These are phyloP conservation scores for Pelmatolapia mariae DNA, from an alignment of 2,113 vertebrate species.

Conservation along the genomic window DNA sequence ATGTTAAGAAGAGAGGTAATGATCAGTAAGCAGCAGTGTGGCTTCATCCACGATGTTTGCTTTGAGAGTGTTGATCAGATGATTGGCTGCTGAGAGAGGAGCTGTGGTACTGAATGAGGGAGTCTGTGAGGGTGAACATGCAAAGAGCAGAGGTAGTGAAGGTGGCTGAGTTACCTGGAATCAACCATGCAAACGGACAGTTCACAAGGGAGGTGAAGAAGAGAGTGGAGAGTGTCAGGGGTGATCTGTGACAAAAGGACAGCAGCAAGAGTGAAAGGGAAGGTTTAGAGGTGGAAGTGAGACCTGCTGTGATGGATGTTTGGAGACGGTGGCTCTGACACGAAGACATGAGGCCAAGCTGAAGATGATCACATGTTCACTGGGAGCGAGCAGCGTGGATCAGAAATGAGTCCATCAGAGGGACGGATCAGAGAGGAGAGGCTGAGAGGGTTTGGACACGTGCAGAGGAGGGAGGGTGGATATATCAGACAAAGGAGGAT, in stretches of 20 bases:
- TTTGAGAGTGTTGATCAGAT: too few species aligned
- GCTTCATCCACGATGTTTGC: too few species aligned
- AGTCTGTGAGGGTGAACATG: too few species aligned
- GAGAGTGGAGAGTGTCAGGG: background rate
- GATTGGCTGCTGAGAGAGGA: background rate
- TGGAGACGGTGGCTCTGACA: background rate
- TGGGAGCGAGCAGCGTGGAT: background rate
- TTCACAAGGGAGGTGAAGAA: too few species aligned
- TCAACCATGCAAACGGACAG: background rate
- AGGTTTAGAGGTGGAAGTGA: accelerated
- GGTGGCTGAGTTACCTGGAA: background rate
- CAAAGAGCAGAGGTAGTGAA: too few species aligned
- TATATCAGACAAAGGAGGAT: too few species aligned
- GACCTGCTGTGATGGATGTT: background rate
- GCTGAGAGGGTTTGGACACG: background rate
- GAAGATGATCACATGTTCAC: background rate
- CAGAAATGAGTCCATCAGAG: background rate
- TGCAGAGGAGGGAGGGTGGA: too few species aligned
- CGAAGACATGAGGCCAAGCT: background rate
- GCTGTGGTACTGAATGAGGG: background rate
- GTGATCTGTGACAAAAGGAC: background rate
- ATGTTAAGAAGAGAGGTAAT: too few species aligned
- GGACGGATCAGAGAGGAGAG: background rate
- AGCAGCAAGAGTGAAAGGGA: accelerated
- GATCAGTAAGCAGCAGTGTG: too few species aligned